These are phyloP conservation scores for Callosobruchus maculatus DNA, from an alignment of 2,888 invertebrate genomes.

Conservation along the genomic window DNA sequence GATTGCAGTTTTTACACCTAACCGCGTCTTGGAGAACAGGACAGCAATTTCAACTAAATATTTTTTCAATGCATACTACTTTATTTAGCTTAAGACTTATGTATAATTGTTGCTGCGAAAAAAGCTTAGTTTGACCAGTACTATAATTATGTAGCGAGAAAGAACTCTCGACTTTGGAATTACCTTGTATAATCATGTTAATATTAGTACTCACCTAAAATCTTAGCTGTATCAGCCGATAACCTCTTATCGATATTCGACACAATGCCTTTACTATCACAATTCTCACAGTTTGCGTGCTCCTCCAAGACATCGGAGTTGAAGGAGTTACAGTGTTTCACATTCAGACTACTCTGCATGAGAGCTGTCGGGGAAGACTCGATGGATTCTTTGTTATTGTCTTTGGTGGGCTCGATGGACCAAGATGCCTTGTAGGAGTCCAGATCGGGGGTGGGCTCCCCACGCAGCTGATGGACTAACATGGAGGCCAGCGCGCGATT, in stretches of 20 bases:
- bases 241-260: slow-evolving; percentile 39
- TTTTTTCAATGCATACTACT: too few relatives aligned
- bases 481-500: slow-evolving; percentile 70
- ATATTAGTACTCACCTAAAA: slow-evolving; percentile 34
- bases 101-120: too few relatives aligned
- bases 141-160: too few relatives aligned
- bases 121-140: too few relatives aligned
- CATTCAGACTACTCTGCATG: slow-evolving; percentile 36
- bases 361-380: slow-evolving; percentile 26
- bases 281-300: slow-evolving; percentile 23
- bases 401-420: slow-evolving; percentile 1
- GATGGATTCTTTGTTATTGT: background rate
- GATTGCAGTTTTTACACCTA: too few relatives aligned
- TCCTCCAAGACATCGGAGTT: slow-evolving; percentile 45
- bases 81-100: too few relatives aligned
- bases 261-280: slow-evolving; percentile 28
- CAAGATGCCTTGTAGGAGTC: slow-evolving; percentile 9
- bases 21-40: too few relatives aligned
- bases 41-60: too few relatives aligned
- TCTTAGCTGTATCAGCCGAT: slow-evolving; percentile 40
- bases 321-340: slow-evolving; percentile 48
- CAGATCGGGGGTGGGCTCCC: slow-evolving; percentile 23
- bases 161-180: too few relatives aligned
- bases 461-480: slow-evolving; percentile 61
- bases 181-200: slow-evolving; percentile 1